Evolutionary conservation across 2,113 vertebrate species (phyloP).

Genomic region (Myrmecophaga tridactyla): DNA sequence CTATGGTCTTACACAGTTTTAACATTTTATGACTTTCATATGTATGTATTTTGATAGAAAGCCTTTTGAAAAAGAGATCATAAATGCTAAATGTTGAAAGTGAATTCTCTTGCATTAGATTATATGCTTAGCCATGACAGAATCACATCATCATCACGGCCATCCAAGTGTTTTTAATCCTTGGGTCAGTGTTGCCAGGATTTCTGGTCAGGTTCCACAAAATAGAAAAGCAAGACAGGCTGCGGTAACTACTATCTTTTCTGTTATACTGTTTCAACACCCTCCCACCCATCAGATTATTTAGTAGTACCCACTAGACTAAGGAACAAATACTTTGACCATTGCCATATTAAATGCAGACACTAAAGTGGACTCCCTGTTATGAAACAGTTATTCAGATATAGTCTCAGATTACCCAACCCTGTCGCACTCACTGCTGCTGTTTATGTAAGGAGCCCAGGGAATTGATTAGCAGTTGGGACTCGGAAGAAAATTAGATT

Average conservation of each 20-base stretch:
- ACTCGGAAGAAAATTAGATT: constrained; percentile 73
- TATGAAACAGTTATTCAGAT: constrained; percentile 40
- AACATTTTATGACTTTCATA: neutral
- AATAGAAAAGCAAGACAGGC: neutral
- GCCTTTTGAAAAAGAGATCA: constrained; percentile 11
- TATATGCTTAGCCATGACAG: neutral
- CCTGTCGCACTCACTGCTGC: constrained; percentile 38
- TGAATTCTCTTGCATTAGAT: neutral
- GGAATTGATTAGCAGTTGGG: constrained; percentile 75
- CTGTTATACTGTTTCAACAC: neutral
- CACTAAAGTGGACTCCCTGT: constrained; percentile 36
- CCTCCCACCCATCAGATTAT: neutral
- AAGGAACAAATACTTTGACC: neutral
- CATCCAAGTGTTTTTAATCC: neutral
- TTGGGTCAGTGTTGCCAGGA: neutral
- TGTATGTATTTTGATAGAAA: neutral
- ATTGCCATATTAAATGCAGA: neutral
- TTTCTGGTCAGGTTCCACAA: neutral
- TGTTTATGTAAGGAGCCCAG: constrained; percentile 62
- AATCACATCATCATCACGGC: neutral
- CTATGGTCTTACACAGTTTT: neutral
- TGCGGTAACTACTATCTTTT: neutral
- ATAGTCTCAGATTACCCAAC: constrained; percentile 46
- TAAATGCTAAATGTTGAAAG: neutral
- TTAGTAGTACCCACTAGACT: constrained; percentile 14